Evolutionary conservation across 2,113 vertebrate species (phyloP), one percentile per base, ranked within the genome.

Genomic region (Aptenodytes forsteri): DNA sequence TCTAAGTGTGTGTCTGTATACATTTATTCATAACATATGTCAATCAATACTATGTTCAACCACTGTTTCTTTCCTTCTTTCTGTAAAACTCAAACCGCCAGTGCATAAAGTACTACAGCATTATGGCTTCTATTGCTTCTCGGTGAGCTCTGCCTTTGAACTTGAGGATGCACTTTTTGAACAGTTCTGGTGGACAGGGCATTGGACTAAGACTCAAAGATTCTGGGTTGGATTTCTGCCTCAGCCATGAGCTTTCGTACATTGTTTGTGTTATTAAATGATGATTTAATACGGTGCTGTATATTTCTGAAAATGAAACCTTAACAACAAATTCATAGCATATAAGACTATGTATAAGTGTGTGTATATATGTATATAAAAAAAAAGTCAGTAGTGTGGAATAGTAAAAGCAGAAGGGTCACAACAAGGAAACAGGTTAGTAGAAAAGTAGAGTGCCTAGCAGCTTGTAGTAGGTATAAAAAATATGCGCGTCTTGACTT

Each of bases 331-430:
- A 44, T 50, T 42, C 42, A 38, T 50, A 29, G 38, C 9, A 17
- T 69, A 13, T 56, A 36, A n/a, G 16, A 34, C 22, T 42, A 14
- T 16, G 2, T 64, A 3, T 40, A 73, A 38, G 23, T 29, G 9
- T 20, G 4, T 16, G 4, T 72, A 5, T 44, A 17, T 29, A 15
- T 4, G n/a, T 59, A 61, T 16, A 61, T 14, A 66, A 38, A n/a
- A 20, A 21, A 36, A 6, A 82, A 67, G 15, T 71, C 27, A 0
- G 0, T 34, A 22, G 23, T 3, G 11, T 52, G 12, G 62, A 86
- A 32, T 25, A 38, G 7, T 49, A 54, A 16, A 72, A 82, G 65
- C 29, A 54, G 30, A 86, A 83, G 21, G 11, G 13, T 88, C 7
- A 14, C 22, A 64, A 32, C 6, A 71, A 71, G 7, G 16, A 40